A percentile compares a stretch with the other conserved stretches of the same genome.
Conservation (phyloP, 2,113 vertebrate genomes). For the Catharus minimus region DNA sequence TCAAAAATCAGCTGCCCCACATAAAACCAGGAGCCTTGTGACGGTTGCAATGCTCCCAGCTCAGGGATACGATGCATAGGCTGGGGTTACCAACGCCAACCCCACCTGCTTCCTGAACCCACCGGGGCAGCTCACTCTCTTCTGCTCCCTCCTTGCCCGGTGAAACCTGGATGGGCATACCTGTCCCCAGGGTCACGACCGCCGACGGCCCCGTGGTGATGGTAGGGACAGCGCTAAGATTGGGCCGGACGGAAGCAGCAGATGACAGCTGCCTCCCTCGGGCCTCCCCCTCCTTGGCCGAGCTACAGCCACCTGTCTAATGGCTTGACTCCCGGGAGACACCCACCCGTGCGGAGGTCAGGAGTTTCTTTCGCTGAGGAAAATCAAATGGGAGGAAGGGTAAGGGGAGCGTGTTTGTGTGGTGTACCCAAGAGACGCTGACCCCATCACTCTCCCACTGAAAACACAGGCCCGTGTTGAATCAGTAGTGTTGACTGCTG, state of each 20-base stretch:
- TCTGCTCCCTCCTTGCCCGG: neutral
- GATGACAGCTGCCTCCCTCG: neutral
- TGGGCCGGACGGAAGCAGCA: neutral
- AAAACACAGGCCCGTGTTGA: neutral
- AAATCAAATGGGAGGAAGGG: neutral
- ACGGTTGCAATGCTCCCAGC: neutral
- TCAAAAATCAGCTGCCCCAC: neutral
- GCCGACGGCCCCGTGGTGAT: neutral
- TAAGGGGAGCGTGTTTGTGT: neutral
- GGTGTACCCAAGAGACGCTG: neutral
- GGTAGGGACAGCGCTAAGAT: neutral
- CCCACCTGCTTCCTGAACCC: neutral
- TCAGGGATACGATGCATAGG: too few relatives aligned
- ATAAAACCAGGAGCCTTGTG: neutral
- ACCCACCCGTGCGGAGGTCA: neutral
- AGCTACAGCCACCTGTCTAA: neutral
- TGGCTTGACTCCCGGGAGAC: neutral
- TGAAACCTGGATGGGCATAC: neutral
- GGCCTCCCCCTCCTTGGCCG: neutral
- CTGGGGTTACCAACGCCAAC: neutral
- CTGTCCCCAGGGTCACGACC: neutral
- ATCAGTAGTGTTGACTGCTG: neutral
- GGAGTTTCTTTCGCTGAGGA: neutral
- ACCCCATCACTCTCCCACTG: neutral
- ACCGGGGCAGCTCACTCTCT: accelerated